These are phyloP conservation scores for Celastrina argiolus DNA, from an alignment of 2,888 invertebrate genomes.

Conservation along the genomic window DNA sequence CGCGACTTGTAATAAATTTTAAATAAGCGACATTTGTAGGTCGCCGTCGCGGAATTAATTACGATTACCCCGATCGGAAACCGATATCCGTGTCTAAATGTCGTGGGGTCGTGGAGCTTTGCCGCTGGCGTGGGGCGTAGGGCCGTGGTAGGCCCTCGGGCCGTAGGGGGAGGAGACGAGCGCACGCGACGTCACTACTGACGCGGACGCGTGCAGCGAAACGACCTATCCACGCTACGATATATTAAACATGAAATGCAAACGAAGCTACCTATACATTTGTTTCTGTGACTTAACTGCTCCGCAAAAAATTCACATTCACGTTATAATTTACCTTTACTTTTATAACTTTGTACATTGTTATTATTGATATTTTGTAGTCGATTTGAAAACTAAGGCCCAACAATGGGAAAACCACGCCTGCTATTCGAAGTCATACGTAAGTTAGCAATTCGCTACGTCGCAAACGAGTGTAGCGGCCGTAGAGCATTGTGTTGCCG, in stretches of 20 bases:
- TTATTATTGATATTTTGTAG: no score
- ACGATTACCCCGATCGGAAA: conserved; percentile 51
- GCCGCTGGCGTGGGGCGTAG: conserved; percentile 28
- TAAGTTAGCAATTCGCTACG: conserved; percentile 54
- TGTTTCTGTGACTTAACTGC: background rate
- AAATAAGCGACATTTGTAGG: background rate
- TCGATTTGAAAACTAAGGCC: no score
- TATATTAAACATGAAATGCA: background rate
- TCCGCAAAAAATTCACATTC: no score
- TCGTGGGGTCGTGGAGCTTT: background rate
- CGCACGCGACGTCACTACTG: conserved; percentile 63
- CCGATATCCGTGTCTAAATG: conserved; percentile 54
- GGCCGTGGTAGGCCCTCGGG: background rate
- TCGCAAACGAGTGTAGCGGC: conserved; percentile 46
- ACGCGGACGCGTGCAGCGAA: conserved; percentile 31
- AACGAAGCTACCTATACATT: background rate
- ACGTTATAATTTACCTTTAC: no score
- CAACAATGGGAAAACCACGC: conserved; percentile 19
- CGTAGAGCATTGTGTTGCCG: conserved; percentile 68
- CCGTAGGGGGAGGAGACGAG: conserved; percentile 36
- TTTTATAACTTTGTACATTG: no score
- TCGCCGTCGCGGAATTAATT: conserved; percentile 44
- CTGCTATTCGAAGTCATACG: conserved; percentile 29
- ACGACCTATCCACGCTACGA: conserved; percentile 7
- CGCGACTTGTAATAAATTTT: background rate